Percentiles rank a stretch among this genome's conserved stretches.
These are phyloP conservation scores for Anoplius nigerrimus DNA, from an alignment of 2,888 invertebrate species.

Conservation along the genomic window DNA sequence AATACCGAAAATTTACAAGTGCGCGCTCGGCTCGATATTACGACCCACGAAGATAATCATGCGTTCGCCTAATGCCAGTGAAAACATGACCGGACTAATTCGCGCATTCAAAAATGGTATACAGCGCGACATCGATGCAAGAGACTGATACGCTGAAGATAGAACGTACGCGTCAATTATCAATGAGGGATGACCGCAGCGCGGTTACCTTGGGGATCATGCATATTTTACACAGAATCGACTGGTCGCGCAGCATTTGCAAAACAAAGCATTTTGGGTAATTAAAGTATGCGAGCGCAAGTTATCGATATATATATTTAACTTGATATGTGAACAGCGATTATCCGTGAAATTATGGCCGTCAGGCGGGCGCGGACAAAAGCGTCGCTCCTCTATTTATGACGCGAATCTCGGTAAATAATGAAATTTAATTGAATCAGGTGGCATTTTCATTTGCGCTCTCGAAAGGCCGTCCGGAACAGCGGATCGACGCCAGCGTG, in stretches of 20 bases:
- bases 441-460: background rate
- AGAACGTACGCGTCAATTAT: too few relatives aligned
- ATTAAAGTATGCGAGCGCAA: slow-evolving; percentile 4
- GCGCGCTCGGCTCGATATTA: too few relatives aligned
- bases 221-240: slow-evolving; percentile 1
- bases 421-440: background rate
- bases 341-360: slow-evolving; percentile 1
- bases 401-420: background rate
- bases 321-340: background rate
- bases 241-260: background rate
- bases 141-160: too few relatives aligned
- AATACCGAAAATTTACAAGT: too few relatives aligned
- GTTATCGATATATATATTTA: background rate
- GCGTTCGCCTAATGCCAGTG: too few relatives aligned
- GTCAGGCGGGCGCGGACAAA: background rate
- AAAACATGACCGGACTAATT: too few relatives aligned
- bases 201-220: background rate
- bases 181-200: too few relatives aligned
- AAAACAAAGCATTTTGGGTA: slow-evolving; percentile 1
- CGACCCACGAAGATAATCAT: too few relatives aligned
- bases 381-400: background rate
- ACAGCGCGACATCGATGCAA: too few relatives aligned
- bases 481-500: too few relatives aligned
- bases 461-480: background rate
- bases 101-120: too few relatives aligned